A percentile compares a stretch with the other conserved stretches of the same genome.
phyloP scores from a whole-genome alignment of 2,888 invertebrate genomes.

The Dusona sp. region DNA sequence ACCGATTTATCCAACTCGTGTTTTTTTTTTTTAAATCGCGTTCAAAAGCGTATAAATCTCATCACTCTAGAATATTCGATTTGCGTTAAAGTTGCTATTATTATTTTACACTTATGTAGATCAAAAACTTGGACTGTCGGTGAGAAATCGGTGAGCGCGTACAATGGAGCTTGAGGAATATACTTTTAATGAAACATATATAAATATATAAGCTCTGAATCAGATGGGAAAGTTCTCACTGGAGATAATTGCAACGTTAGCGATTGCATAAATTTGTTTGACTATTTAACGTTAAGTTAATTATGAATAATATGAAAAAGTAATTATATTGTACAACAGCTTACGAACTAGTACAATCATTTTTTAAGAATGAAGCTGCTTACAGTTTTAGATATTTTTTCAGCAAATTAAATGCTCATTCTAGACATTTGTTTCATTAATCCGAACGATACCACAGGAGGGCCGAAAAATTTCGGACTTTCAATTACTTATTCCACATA shows the following conservation, averaged over 20 bases:
- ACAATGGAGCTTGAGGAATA: not conserved
- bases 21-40: slow-evolving; percentile 6
- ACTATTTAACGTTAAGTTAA: not conserved
- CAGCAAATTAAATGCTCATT: no score
- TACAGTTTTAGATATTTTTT: no score
- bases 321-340: not conserved
- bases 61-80: slow-evolving; percentile 11
- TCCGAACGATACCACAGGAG: no score
- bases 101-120: slow-evolving; percentile 6
- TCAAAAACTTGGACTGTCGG: not conserved
- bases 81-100: not conserved
- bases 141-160: slow-evolving; percentile 10
- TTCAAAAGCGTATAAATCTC: slow-evolving; percentile 19
- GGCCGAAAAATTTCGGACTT: no score
- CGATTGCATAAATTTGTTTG: slow-evolving; percentile 19
- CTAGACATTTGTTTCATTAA: no score
- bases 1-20: not conserved
- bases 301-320: not conserved
- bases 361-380: no score
- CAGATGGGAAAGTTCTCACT: slow-evolving; percentile 1
- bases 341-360: no score
- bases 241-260: not conserved
- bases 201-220: not conserved
- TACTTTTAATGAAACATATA: slow-evolving; percentile 11
- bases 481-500: not conserved